Conservation (phyloP, 2,797 vertebrate species). For the Chromobotia macracanthus region DNA sequence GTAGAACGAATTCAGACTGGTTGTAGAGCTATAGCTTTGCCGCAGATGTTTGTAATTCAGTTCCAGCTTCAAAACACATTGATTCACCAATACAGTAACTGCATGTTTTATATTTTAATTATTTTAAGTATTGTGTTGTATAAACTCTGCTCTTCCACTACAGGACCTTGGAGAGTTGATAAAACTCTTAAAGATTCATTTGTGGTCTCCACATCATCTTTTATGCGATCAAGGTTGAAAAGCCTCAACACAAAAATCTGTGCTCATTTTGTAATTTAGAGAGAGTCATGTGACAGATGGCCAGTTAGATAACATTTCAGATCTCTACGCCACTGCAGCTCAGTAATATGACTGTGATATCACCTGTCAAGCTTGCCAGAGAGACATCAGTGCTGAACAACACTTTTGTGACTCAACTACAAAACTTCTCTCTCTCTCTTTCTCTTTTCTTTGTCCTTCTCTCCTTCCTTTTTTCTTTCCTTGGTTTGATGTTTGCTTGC, state of each 20-base stretch:
- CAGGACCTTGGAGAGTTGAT: background rate
- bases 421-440: background rate
- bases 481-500: too few relatives aligned
- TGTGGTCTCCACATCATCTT: background rate
- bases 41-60: background rate
- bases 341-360: constrained; percentile 41
- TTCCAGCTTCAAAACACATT: background rate
- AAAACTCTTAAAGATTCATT: background rate
- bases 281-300: constrained; percentile 66
- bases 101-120: background rate
- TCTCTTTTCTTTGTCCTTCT: background rate
- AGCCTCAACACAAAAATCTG: constrained; percentile 14
- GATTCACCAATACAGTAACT: background rate
- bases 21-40: background rate
- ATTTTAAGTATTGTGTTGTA: background rate
- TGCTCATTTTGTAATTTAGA: constrained; percentile 20
- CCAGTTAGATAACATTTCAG: constrained; percentile 61
- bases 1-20: background rate
- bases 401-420: constrained; percentile 29
- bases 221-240: constrained; percentile 4
- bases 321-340: constrained; percentile 36
- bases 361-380: constrained; percentile 32
- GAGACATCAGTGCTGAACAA: constrained; percentile 21
- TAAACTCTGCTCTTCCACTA: background rate
- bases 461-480: background rate